Evolutionary conservation across 1,140 invertebrate genomes (phyloP).

Genomic region (Papilio dardanus): DNA sequence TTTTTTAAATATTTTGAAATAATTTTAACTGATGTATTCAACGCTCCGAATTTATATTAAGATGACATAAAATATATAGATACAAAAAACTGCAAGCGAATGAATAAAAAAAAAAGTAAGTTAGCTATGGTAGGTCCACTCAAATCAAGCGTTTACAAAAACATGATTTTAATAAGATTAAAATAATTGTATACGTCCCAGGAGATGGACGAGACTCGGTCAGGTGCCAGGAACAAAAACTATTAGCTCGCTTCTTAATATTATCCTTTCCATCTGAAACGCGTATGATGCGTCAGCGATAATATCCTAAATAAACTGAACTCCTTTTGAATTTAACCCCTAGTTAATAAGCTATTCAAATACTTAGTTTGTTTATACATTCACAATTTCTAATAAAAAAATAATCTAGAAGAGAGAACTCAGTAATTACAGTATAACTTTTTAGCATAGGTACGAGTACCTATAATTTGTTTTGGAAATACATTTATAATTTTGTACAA

Average conservation of each 20-base stretch:
- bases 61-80: no score
- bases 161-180: constrained; percentile 80
- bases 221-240: constrained; percentile 68
- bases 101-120: not conserved
- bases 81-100: no score
- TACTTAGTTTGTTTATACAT: not conserved
- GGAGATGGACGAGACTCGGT: constrained; percentile 70
- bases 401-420: no score
- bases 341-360: not conserved
- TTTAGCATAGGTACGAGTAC: no score
- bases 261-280: constrained; percentile 37
- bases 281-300: constrained; percentile 37
- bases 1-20: no score
- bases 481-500: no score
- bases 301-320: constrained; percentile 37
- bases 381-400: no score
- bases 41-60: no score
- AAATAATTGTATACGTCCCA: constrained; percentile 80
- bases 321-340: not conserved
- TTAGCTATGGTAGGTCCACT: constrained; percentile 49
- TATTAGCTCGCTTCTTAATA: constrained; percentile 47
- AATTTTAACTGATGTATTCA: no score
- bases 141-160: constrained; percentile 46
- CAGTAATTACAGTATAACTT: no score
- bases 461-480: not conserved